Evolutionary conservation across 2,888 invertebrate genomes (phyloP).

Genomic region (Acanthosepion esculentum): DNA sequence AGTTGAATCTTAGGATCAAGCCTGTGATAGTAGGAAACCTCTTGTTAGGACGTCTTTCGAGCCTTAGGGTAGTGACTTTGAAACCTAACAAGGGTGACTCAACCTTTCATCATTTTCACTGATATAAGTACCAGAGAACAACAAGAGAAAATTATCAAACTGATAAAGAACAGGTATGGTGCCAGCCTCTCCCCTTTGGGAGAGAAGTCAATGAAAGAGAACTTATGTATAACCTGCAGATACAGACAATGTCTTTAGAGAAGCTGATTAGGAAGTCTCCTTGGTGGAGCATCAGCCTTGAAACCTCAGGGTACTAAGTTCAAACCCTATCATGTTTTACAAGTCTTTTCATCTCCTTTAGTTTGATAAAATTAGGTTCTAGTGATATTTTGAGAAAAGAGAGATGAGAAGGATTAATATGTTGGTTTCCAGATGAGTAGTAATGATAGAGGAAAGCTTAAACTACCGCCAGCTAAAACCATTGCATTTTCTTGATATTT

Average conservation of each 20-base stretch:
- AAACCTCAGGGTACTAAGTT: neutral
- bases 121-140: neutral
- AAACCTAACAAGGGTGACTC: slow-evolving; percentile 33
- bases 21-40: neutral
- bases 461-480: no score
- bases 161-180: neutral
- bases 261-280: neutral
- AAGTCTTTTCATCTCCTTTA: neutral
- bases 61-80: neutral
- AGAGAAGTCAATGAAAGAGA: neutral
- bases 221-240: neutral
- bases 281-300: neutral
- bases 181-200: neutral
- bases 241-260: neutral
- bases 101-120: neutral
- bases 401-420: no score
- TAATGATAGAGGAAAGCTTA: no score
- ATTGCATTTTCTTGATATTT: no score
- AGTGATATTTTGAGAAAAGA: no score
- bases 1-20: neutral
- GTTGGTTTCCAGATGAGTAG: no score
- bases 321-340: neutral
- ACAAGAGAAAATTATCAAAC: neutral
- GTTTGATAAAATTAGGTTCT: neutral
- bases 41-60: neutral